A percentile compares a stretch with the other conserved stretches of the same genome.
Conservation (phyloP, 2,113 vertebrate genomes). For the Lepidothrix coronata region DNA sequence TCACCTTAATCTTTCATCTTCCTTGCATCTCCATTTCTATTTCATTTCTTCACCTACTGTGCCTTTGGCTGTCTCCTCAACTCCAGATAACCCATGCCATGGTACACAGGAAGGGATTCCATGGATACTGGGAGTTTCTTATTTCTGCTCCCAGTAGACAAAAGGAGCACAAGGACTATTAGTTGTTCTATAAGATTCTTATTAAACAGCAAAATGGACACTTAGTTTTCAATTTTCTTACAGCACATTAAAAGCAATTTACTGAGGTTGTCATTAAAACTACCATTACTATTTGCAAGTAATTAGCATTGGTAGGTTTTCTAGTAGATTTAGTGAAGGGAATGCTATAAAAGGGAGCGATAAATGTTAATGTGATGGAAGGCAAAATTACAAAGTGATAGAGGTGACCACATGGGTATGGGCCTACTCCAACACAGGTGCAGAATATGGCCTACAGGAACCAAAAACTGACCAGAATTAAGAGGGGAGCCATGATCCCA, state of each 20-base stretch:
- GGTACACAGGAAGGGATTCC: neutral
- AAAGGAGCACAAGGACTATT: neutral
- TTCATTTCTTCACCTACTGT: neutral
- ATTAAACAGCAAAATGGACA: slow-evolving; percentile 20
- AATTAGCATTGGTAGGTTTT: slow-evolving; percentile 37
- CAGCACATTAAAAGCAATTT: slow-evolving; percentile 42
- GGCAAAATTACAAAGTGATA: neutral
- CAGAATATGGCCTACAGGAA: neutral
- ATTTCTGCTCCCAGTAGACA: neutral
- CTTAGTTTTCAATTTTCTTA: slow-evolving; percentile 28
- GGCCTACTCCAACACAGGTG: neutral
- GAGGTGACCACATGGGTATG: neutral
- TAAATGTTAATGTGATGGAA: slow-evolving; percentile 38
- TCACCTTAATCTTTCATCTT: neutral
- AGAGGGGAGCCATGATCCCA: neutral
- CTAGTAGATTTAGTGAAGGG: neutral
- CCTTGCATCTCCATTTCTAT: neutral
- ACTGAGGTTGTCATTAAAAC: slow-evolving; percentile 34
- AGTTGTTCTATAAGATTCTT: neutral
- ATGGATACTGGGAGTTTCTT: neutral
- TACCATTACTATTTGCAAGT: slow-evolving; percentile 44
- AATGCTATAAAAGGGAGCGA: slow-evolving; percentile 6
- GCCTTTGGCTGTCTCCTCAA: neutral
- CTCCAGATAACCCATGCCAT: neutral
- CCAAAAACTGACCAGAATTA: neutral